A percentile compares a stretch with the other conserved stretches of the same genome.
Evolutionary conservation across 1,140 invertebrate species (phyloP).

Genomic region (Maconellicoccus hirsutus): DNA sequence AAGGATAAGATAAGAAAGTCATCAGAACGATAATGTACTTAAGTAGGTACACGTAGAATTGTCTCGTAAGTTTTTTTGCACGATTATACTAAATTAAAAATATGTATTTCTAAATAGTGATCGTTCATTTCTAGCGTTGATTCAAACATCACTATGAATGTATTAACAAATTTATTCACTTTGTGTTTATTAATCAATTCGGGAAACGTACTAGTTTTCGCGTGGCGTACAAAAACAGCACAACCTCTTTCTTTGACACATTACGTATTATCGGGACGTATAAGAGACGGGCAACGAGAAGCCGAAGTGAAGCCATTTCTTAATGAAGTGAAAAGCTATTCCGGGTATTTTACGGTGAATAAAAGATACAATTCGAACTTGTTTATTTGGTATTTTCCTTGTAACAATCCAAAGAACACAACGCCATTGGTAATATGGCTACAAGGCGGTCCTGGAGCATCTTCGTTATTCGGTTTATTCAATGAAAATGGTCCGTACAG

Average conservation of each 20-base stretch:
- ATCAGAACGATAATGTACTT: no score
- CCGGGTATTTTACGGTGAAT: conserved; percentile 63
- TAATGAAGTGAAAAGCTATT: conserved; percentile 34
- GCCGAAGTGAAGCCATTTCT: conserved; percentile 24
- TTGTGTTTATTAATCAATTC: no score
- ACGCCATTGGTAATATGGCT: conserved; percentile 40
- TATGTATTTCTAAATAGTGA: no score
- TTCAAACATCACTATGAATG: no score
- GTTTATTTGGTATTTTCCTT: conserved; percentile 69
- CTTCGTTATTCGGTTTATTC: conserved; percentile 59
- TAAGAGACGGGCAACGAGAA: conserved; percentile 18
- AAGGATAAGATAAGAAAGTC: no score
- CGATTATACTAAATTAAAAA: no score
- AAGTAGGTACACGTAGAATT: no score
- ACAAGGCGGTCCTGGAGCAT: conserved; percentile 59
- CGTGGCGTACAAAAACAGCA: neutral
- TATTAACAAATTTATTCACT: no score
- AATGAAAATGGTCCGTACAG: conserved; percentile 41
- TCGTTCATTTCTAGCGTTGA: no score
- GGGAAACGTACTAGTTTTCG: no score
- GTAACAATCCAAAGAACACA: conserved; percentile 32
- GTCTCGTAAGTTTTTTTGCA: no score
- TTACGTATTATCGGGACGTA: conserved; percentile 21
- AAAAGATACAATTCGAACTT: conserved; percentile 44
- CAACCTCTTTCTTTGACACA: conserved; percentile 25